Base-by-base conservation (phyloP, 2,888 invertebrate species). In the Marasmarcha lunaedactyla region DNA sequence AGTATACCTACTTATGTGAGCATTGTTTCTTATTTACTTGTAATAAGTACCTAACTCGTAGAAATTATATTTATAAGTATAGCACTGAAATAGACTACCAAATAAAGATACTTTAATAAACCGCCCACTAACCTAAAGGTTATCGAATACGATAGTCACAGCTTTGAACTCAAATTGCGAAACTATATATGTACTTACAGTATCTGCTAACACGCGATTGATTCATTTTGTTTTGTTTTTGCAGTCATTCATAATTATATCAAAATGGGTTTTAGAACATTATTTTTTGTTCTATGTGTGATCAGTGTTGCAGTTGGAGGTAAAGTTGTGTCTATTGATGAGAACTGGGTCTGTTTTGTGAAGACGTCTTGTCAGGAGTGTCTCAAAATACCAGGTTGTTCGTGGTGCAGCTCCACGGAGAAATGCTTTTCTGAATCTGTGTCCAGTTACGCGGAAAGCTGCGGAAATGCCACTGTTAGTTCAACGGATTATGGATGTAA, bases 291-390 rank as follows among this genome's bases (percentile, higher is more conserved):
- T 20, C 7, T 7, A 20, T 20, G 20, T 20, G 20, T 20, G 3
- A 3, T 5, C 7, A 5, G 3, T 5, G 20, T 20, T 3, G 20
- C 7, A 20, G 20, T 20, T 20, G 7, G 20, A 5, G 7, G 20
- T 20, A 20, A 20, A 20, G 7, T 20, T 20, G 20, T 7, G 7
- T 20, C 20, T 20, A 52, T 81, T 39, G 61, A 73, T 39, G 61
- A 78, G 36, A 57, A 59, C 20, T 71, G 61, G 58, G 59, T 79
- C 44, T 83, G 83, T 46, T 54, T 48, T 30, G 65, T 78, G n/a
- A 83, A 81, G 51, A 52, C 39, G 7, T 57, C 65, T 1, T 83
- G 83, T 46, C 40, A 59, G n/a, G 63, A 69, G 14, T 83, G 83
- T 48, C 54, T 83, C 7, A 58, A 54, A 15, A 51, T 79, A 14